phyloP scores from a whole-genome alignment of 2,797 vertebrate genomes.

The Acrocephalus scirpaceus region DNA sequence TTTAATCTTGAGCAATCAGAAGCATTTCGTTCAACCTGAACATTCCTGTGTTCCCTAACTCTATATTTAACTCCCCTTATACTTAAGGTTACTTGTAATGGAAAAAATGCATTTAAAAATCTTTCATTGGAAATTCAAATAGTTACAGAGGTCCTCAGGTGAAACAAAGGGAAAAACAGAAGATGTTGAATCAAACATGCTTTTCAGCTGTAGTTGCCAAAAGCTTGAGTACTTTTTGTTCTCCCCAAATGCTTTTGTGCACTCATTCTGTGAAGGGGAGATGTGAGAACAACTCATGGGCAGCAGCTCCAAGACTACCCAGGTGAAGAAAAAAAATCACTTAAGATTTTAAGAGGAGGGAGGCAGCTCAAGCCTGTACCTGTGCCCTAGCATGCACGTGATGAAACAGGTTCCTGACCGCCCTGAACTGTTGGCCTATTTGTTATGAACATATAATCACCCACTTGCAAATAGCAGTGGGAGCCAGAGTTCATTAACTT shows the following conservation, averaged over 20 bases:
- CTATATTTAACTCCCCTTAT: neutral
- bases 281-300: neutral
- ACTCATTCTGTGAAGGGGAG: neutral
- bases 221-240: neutral
- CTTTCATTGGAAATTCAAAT: neutral
- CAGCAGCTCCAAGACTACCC: neutral
- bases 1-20: conserved; percentile 41
- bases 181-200: neutral
- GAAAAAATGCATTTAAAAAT: conserved; percentile 20
- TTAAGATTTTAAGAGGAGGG: neutral
- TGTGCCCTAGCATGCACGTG: neutral
- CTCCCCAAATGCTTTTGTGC: neutral
- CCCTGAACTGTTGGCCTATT: neutral
- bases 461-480: neutral
- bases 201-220: neutral
- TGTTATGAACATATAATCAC: neutral
- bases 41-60: neutral
- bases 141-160: neutral
- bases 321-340: neutral
- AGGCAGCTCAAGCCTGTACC: neutral
- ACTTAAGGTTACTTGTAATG: neutral
- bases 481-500: neutral
- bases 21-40: conserved; percentile 1
- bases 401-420: neutral
- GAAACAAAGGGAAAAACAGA: neutral